Percentiles rank a stretch among this genome's conserved stretches.
phyloP scores from a whole-genome alignment of 2,888 invertebrate genomes.

The Malachius bipustulatus region DNA sequence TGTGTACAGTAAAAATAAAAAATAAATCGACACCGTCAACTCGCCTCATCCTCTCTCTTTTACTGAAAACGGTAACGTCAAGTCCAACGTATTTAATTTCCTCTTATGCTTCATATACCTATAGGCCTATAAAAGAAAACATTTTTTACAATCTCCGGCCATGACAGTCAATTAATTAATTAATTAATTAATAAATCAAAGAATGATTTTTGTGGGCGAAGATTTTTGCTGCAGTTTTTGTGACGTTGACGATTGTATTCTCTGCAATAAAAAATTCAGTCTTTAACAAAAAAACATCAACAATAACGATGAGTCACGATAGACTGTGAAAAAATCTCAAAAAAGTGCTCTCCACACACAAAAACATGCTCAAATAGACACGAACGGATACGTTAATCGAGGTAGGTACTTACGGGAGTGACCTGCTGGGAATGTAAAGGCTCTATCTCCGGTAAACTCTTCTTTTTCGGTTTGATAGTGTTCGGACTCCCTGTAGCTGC shows the following conservation, averaged over 20 bases:
- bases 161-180: constrained; percentile 3
- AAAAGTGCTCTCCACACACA: too few relatives aligned
- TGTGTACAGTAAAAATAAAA: too few relatives aligned
- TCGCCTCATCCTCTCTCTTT: constrained; percentile 21
- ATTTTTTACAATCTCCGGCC: constrained; percentile 6
- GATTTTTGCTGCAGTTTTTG: too few relatives aligned
- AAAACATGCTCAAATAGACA: too few relatives aligned
- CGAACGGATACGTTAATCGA: too few relatives aligned
- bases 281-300: too few relatives aligned
- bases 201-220: constrained; percentile 22
- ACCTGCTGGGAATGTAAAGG: constrained; percentile 23
- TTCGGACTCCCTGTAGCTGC: constrained; percentile 30
- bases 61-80: constrained; percentile 23
- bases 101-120: constrained; percentile 31
- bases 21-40: too few relatives aligned
- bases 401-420: constrained; percentile 29
- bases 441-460: constrained; percentile 26
- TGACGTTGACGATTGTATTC: constrained; percentile 31
- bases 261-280: constrained; percentile 29
- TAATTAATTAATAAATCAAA: constrained; percentile 11
- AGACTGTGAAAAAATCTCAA: too few relatives aligned
- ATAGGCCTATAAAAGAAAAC: constrained; percentile 27
- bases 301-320: too few relatives aligned
- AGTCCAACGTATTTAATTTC: constrained; percentile 26
- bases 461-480: constrained; percentile 31